These are phyloP conservation scores for Adelosebastes latens DNA, from an alignment of 2,797 vertebrate genomes.

Conservation along the genomic window DNA sequence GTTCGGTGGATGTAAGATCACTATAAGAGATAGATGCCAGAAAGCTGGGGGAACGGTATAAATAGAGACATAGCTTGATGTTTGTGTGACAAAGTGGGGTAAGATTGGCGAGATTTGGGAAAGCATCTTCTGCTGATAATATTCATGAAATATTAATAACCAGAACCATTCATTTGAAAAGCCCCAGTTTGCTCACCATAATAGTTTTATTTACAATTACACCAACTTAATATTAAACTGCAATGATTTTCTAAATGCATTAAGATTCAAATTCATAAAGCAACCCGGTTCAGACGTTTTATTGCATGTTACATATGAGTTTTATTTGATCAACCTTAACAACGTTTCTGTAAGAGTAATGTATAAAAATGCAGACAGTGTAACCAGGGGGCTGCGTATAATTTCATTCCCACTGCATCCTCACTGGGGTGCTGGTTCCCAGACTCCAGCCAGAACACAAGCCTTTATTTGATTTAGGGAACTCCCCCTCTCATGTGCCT, in stretches of 20 bases:
- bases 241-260: not conserved
- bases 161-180: not conserved
- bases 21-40: slow-evolving; percentile 26
- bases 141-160: not conserved
- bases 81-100: slow-evolving; percentile 17
- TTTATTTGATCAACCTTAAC: slow-evolving; percentile 68
- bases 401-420: slow-evolving; percentile 83
- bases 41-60: slow-evolving; percentile 20
- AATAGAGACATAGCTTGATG: slow-evolving; percentile 35
- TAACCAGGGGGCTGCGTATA: slow-evolving; percentile 70
- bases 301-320: slow-evolving; percentile 61
- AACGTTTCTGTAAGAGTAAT: slow-evolving; percentile 69
- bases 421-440: slow-evolving; percentile 80
- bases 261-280: not conserved
- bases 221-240: not conserved
- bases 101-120: slow-evolving; percentile 9
- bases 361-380: slow-evolving; percentile 80
- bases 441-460: slow-evolving; percentile 72
- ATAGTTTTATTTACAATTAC: not conserved
- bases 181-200: not conserved
- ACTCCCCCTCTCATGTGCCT: slow-evolving; percentile 68
- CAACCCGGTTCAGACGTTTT: slow-evolving; percentile 46
- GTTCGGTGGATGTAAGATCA: slow-evolving; percentile 52
- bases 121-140: not conserved
- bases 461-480: slow-evolving; percentile 83